phyloP scores from a whole-genome alignment of 2,888 invertebrate species.

The Andricus curvator region DNA sequence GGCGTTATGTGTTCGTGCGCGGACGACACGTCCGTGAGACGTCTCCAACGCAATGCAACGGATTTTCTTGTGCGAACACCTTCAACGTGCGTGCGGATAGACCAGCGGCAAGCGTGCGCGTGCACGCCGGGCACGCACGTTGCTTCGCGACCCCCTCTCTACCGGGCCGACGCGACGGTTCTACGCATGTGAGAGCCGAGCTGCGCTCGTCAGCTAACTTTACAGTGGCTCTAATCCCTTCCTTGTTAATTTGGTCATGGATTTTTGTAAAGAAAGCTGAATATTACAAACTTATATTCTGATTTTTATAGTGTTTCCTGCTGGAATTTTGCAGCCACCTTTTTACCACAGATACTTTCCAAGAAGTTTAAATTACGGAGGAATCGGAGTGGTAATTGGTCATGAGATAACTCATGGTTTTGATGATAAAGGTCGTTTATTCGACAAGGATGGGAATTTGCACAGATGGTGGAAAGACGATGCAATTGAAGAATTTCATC shows the following conservation, averaged over 20 bases:
- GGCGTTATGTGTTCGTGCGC: too few species aligned
- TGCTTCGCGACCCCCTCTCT: too few species aligned
- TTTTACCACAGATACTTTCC: constrained; percentile 94
- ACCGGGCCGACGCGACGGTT: too few species aligned
- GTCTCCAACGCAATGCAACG: too few species aligned
- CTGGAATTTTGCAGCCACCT: constrained; percentile 96
- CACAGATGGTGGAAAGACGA: constrained; percentile 91
- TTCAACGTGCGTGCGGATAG: too few species aligned
- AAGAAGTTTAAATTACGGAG: constrained; percentile 90
- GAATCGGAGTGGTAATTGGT: constrained; percentile 95
- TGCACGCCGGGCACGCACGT: too few species aligned
- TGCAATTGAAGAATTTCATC: constrained; percentile 87
- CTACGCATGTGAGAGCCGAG: too few species aligned
- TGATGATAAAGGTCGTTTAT: constrained; percentile 94
- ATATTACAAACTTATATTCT: neutral
- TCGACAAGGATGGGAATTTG: constrained; percentile 95
- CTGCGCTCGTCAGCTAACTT: too few species aligned
- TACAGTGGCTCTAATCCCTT: too few species aligned
- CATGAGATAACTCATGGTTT: constrained; percentile 96
- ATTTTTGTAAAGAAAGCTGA: neutral
- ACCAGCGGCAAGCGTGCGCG: too few species aligned
- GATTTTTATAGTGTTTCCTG: constrained; percentile 87
- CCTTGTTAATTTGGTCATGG: neutral
- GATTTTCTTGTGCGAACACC: too few species aligned
- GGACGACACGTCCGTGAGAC: too few species aligned